Base-by-base conservation (phyloP, 2,888 invertebrate species). In the Lochmaea crataegi region DNA sequence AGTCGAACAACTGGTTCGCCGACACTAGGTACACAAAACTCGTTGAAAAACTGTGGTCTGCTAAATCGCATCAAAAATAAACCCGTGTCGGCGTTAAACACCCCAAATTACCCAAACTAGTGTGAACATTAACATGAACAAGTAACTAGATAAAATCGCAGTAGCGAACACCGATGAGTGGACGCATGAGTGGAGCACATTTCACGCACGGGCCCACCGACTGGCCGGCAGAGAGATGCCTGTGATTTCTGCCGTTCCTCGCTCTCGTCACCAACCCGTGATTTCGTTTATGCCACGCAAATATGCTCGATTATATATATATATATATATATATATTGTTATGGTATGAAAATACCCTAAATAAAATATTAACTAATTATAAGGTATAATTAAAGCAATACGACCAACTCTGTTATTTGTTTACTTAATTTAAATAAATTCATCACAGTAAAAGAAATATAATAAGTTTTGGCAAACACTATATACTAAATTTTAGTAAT, bases 141-240 rank as follows among this genome's bases (percentile, higher is more conserved):
- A 80, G 79, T 80, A 79, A 81, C 79, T 80, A 81, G 81, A 82
- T 82, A 82, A 82, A 82, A 82, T 81, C 80, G 79, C 68, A 65
- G 74, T 72, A 75, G 79, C 75, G 78, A 77, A 77, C 69, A 65
- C 75, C 76, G 76, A 78, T 75, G 79, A 76, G 18, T 58, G 78
- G 76, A 81, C 80, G 81, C 79, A 81, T 79, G 81, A 80, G 78
- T 79, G 80, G 80, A 77, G 72, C 58, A 63, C 76, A 79, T 80
- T 81, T 80, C 80, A 81, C 81, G 80, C 81, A 80, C 80, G 80
- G 80, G 80, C 77, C 81, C 73, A 71, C 75, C 72, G 75, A 74
- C 57, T 53, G 53, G 53, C 53, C 53, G 53, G 18, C 53, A 53
- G 18, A 53, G 63, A 63, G 66, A 76, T 75, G 75, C 73, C 73